These are phyloP conservation scores for Myiopsitta monachus DNA, from an alignment of 2,113 vertebrate genomes.

Conservation along the genomic window DNA sequence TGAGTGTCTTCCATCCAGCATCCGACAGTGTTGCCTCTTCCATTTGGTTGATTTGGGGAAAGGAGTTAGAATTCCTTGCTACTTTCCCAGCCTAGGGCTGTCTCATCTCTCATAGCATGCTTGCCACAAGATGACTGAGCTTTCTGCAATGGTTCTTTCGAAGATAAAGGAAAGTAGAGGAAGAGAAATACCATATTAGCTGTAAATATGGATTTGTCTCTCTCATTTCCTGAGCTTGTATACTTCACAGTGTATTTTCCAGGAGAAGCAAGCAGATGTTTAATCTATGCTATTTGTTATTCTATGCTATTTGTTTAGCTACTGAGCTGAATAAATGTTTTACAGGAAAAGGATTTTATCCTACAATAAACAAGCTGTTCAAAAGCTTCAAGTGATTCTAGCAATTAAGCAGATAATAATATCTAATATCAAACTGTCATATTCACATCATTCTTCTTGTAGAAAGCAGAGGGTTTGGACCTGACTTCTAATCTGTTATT, in stretches of 20 bases:
- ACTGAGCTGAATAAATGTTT: background rate
- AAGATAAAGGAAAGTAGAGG: background rate
- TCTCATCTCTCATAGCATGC: background rate
- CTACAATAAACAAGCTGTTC: background rate
- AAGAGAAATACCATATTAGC: background rate
- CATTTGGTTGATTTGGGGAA: background rate
- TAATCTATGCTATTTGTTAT: background rate
- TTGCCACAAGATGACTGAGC: background rate
- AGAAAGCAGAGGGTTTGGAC: background rate
- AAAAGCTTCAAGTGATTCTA: background rate
- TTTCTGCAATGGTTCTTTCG: background rate
- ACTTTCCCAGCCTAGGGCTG: background rate
- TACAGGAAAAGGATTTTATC: background rate
- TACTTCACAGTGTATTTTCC: background rate
- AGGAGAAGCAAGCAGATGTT: slow-evolving; percentile 6
- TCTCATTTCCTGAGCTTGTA: background rate
- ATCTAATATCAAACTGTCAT: background rate
- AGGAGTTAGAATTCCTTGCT: background rate
- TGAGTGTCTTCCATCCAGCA: background rate
- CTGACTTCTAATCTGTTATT: background rate
- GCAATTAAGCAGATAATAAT: background rate
- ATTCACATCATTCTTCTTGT: background rate
- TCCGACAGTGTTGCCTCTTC: background rate
- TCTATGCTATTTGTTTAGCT: background rate
- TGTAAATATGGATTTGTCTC: background rate